Base-by-base conservation (phyloP, 2,113 vertebrate species). In the Pachycephala philippinensis region DNA sequence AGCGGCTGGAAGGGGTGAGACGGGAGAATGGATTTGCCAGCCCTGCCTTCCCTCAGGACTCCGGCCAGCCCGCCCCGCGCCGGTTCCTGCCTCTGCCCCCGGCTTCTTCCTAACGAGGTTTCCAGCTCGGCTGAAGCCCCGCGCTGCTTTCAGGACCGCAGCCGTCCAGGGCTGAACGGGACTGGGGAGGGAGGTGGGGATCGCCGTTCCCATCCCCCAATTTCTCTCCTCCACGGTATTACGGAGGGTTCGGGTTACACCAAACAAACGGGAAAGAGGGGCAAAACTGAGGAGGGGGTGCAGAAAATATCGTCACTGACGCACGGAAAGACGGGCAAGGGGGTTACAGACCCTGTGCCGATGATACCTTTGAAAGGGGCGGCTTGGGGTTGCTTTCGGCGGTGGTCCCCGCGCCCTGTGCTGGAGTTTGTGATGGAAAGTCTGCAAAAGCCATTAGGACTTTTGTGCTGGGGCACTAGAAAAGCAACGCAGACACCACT, bases 361-460 rank as follows among this genome's bases (percentile, higher is more conserved):
- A 2, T 4, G 16, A n/a, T 53, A 31, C 24, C 42, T 71, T 30
- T 40, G 84, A 28, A n/a, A 72, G 61, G 24, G 54, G 21, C 5
- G 9, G 70, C 35, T 40, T 2, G 45, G 66, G 53, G n/a, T 5
- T 65, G 63, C 49, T 95, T 70, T 87, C 93, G 49, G 61, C 17
- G 81, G 95, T 95, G 97, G 96, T 97, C 93, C 72, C 87, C 14
- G 23, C n/a, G 61, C 76, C 63, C 82, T 49, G 72, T 7, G 80
- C 95, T 40, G 76, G 59, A 82, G 90, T 94, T 94, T 92, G 97
- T 86, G 97, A 92, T 76, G 95, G 95, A 77, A 95, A 96, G 95
- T 97, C 99, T 99, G 99, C 93, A 98, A 99, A 99, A 99, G 98
- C 98, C 98, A 99, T 99, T 99, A 99, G 97, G 93, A 97, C 96